These are phyloP conservation scores for Hemibagrus guttatus DNA, from an alignment of 2,797 vertebrate genomes.

Conservation along the genomic window DNA sequence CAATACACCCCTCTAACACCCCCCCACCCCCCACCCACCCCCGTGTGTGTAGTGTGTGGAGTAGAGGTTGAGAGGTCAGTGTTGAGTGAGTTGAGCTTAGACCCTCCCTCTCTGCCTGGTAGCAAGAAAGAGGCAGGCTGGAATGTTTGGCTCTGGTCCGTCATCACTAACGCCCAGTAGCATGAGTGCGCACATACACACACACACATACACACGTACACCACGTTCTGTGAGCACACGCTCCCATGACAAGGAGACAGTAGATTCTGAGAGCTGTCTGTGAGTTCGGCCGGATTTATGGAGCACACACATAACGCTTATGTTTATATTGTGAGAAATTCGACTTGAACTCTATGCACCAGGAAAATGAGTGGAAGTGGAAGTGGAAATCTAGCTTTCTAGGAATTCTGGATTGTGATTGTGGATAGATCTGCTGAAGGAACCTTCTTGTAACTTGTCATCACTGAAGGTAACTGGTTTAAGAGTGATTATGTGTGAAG, in stretches of 20 bases:
- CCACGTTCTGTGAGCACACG: slow-evolving; percentile 9
- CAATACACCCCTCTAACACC: neutral
- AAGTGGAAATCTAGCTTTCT: neutral
- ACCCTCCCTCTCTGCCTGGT: slow-evolving; percentile 52
- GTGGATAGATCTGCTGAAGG: neutral
- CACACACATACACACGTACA: neutral
- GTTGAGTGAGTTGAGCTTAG: slow-evolving; percentile 41
- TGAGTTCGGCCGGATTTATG: neutral
- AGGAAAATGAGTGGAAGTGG: neutral
- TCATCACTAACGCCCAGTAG: slow-evolving; percentile 56
- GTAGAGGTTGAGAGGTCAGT: slow-evolving; percentile 57
- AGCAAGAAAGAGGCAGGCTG: slow-evolving; percentile 69
- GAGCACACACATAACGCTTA: slow-evolving; percentile 9
- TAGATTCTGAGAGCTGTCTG: slow-evolving; percentile 8
- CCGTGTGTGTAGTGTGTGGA: neutral
- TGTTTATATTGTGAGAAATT: slow-evolving; percentile 11
- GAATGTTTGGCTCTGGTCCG: slow-evolving; percentile 59
- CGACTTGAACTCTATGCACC: neutral
- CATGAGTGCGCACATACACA: slow-evolving; percentile 33
- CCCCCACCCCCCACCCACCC: no score
- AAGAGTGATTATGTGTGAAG: neutral
- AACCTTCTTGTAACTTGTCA: neutral
- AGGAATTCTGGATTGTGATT: slow-evolving; percentile 5
- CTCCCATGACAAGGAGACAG: slow-evolving; percentile 34
- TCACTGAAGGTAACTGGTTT: slow-evolving; percentile 25